phyloP scores from a whole-genome alignment of 2,888 invertebrate genomes.

The Drosophila antonietae region DNA sequence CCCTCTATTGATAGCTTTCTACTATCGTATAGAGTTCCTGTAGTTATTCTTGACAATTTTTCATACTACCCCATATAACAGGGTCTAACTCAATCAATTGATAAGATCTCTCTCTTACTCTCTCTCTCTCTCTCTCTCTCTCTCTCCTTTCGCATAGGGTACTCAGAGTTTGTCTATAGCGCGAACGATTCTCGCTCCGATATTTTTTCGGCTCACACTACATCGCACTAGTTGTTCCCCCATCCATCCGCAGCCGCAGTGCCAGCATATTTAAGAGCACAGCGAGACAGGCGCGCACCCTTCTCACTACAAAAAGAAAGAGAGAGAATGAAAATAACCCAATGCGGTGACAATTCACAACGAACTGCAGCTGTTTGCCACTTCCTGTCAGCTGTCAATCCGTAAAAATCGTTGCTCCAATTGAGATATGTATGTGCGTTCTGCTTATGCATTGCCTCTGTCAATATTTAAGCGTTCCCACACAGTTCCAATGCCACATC shows the following conservation, averaged over 20 bases:
- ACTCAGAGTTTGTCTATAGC: neutral
- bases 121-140: neutral
- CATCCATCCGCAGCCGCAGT: neutral
- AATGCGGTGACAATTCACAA: conserved; percentile 23
- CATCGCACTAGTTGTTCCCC: neutral
- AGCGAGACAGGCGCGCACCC: too few species aligned
- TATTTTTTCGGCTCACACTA: neutral
- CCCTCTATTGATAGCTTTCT: too few species aligned
- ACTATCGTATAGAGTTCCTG: too few species aligned
- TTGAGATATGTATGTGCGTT: neutral
- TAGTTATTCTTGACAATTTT: too few species aligned
- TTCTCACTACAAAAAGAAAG: neutral
- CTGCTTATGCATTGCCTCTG: conserved; percentile 23
- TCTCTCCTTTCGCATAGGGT: neutral
- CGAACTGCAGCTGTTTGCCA: conserved; percentile 71
- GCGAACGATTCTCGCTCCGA: neutral
- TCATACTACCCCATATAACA: too few species aligned
- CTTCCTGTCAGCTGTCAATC: conserved; percentile 60
- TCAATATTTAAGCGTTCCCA: conserved; percentile 54
- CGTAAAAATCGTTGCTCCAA: conserved; percentile 10
- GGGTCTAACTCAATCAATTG: neutral
- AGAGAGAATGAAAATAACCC: neutral
- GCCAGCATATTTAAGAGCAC: conserved; percentile 29
- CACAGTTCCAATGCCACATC: neutral
- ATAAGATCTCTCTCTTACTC: neutral